Conservation (phyloP, 2,113 vertebrate genomes). For the Laterallus jamaicensis region DNA sequence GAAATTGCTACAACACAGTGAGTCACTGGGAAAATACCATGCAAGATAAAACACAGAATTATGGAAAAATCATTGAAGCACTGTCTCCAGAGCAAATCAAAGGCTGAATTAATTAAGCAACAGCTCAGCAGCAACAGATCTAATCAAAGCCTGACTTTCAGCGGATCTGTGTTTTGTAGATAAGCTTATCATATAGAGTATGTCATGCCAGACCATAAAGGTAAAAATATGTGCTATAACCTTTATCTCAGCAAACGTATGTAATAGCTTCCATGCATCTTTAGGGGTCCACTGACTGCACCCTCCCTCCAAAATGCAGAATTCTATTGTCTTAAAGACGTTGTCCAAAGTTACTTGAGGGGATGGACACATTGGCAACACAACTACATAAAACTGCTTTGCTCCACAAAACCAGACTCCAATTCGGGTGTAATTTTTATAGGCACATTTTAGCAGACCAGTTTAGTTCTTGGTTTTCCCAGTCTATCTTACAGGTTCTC, state of each 20-base stretch:
- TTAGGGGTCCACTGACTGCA: neutral
- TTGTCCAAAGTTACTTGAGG: neutral
- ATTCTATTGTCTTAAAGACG: neutral
- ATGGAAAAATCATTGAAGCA: neutral
- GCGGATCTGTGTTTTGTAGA: neutral
- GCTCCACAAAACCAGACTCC: neutral
- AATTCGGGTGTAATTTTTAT: neutral
- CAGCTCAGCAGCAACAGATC: neutral
- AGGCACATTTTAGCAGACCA: neutral
- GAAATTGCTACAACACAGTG: neutral
- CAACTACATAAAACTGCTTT: neutral
- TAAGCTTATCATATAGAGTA: neutral
- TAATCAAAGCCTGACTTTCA: neutral
- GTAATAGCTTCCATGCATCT: neutral
- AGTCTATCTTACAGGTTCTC: neutral
- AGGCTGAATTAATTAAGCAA: neutral
- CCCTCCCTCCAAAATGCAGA: neutral
- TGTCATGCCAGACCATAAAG: neutral
- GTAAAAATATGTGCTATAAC: neutral
- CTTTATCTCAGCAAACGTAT: neutral
- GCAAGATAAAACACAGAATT: neutral
- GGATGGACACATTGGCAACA: neutral
- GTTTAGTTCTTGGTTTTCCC: neutral
- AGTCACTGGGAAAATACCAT: neutral
- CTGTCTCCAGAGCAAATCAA: neutral